A percentile compares a stretch with the other conserved stretches of the same genome.
Evolutionary conservation across 30 jellyfish, hydroid and myxozoan genomes (phyloP).

Genomic region (Aurelia aurita): DNA sequence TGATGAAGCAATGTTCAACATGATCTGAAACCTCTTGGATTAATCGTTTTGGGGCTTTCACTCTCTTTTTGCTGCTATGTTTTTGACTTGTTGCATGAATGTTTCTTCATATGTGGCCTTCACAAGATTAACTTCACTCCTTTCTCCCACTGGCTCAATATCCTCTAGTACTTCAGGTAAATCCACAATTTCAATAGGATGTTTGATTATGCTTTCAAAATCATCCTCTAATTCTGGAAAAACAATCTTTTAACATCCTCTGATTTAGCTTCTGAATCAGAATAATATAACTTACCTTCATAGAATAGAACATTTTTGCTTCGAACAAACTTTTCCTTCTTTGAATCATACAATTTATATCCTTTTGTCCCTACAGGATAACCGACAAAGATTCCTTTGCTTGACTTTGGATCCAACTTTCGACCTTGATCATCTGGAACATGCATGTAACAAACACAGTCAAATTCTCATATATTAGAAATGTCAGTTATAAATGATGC

Average conservation of each 20-base stretch:
- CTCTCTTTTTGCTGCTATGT: slow-evolving; percentile 48
- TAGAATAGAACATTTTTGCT: slow-evolving; percentile 65
- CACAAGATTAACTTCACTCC: slow-evolving; percentile 18
- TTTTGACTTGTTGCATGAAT: slow-evolving; percentile 56
- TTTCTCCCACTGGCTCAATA: slow-evolving; percentile 67
- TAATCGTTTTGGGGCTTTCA: slow-evolving; percentile 35
- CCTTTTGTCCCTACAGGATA: slow-evolving; percentile 65
- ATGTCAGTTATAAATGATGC: slow-evolving; percentile 34
- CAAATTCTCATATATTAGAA: slow-evolving; percentile 52
- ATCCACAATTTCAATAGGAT: not conserved
- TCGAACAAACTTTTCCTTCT: slow-evolving; percentile 23
- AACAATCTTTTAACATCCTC: not conserved
- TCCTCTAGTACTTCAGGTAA: slow-evolving; percentile 31
- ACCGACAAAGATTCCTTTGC: slow-evolving; percentile 58
- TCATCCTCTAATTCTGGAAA: slow-evolving; percentile 31
- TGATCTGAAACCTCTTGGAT: slow-evolving; percentile 6
- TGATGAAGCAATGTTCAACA: slow-evolving; percentile 8
- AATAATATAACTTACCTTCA: slow-evolving; percentile 57
- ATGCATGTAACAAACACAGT: slow-evolving; percentile 62
- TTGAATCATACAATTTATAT: slow-evolving; percentile 37
- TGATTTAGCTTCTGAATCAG: slow-evolving; percentile 31
- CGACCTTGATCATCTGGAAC: slow-evolving; percentile 59
- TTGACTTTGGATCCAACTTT: slow-evolving; percentile 62
- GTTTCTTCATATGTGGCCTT: slow-evolving; percentile 47
- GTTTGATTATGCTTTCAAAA: slow-evolving; percentile 12